Conservation (phyloP, 2,797 vertebrate genomes). For the Microctenopoma steveboyesi region DNA sequence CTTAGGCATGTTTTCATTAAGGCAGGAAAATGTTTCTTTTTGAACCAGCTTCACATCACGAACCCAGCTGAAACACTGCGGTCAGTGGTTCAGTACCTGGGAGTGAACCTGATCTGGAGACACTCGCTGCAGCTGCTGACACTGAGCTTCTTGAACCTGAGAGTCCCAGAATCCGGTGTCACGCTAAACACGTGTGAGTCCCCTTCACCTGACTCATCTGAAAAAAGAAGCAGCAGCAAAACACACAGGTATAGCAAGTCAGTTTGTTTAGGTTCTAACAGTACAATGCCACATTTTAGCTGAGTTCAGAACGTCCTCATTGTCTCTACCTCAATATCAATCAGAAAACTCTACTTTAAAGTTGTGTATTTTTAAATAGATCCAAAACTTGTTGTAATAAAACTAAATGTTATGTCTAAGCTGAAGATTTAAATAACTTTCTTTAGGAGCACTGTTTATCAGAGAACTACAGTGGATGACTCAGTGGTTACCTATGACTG, state of each 20-base stretch:
- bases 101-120: constrained; percentile 88
- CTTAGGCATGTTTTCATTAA: not conserved
- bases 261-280: not conserved
- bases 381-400: too few species aligned
- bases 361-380: too few species aligned
- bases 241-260: not conserved
- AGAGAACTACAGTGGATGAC: not conserved
- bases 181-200: constrained; percentile 79
- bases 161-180: constrained; percentile 82
- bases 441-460: not conserved
- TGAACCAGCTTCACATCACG: not conserved
- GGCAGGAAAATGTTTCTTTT: not conserved
- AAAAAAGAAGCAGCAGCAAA: constrained; percentile 12
- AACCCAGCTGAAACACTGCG: not conserved
- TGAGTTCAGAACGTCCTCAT: too few species aligned
- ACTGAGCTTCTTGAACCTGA: constrained; percentile 69
- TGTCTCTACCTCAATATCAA: too few species aligned
- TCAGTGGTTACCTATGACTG: constrained; percentile 78
- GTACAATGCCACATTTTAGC: too few species aligned
- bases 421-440: not conserved
- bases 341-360: too few species aligned
- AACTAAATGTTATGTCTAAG: not conserved
- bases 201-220: constrained; percentile 57
- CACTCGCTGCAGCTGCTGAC: constrained; percentile 61
- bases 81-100: constrained; percentile 81